Evolutionary conservation across 2,888 invertebrate genomes (phyloP), one percentile per base, ranked within the genome.

Genomic region (Adineta ricciae): DNA sequence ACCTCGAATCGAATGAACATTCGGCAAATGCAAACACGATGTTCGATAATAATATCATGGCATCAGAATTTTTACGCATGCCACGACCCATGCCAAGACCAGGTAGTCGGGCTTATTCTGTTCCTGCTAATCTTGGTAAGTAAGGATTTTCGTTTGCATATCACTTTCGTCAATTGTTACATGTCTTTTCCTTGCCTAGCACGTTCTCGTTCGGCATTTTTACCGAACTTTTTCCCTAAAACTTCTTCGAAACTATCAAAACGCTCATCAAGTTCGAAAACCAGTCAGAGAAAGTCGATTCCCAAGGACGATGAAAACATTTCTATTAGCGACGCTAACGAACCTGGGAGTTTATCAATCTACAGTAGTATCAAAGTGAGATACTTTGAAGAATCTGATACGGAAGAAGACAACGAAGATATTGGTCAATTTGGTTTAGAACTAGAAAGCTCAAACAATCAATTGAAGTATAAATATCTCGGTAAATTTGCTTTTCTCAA

Each of bases 91-190:
- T 85, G 27, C 52, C 73, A 82, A 73, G 90, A 82, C 90, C 90
- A 1, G 89, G 89, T 16, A 90, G 90, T 87, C 86, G 89, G 32
- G 89, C 90, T 24, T 86, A 89, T 52, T 90, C 90, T 87, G 88
- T 90, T 82, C 90, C 90, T 2, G 78, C 41, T 78, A 41, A 78
- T 41, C 24, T 78, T 4, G 78, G 78, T 78, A 41, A 78, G n/a
- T 41, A n/a, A n/a, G n/a, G n/a, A n/a, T n/a, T n/a, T n/a, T n/a
- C n/a, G n/a, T n/a, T n/a, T n/a, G n/a, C n/a, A n/a, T n/a, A n/a
- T n/a, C n/a, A n/a, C n/a, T n/a, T n/a, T n/a, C n/a, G n/a, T 0
- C 1, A 56, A 56, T 27, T 56, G 2, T n/a, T n/a, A 1, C 11
- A 7, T n/a, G 4, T 24, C 16, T 27, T 32, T 73, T 16, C 2